Evolutionary conservation across 2,888 invertebrate genomes (phyloP), one percentile per base, ranked within the genome.

Genomic region (Fragum whitleyi): DNA sequence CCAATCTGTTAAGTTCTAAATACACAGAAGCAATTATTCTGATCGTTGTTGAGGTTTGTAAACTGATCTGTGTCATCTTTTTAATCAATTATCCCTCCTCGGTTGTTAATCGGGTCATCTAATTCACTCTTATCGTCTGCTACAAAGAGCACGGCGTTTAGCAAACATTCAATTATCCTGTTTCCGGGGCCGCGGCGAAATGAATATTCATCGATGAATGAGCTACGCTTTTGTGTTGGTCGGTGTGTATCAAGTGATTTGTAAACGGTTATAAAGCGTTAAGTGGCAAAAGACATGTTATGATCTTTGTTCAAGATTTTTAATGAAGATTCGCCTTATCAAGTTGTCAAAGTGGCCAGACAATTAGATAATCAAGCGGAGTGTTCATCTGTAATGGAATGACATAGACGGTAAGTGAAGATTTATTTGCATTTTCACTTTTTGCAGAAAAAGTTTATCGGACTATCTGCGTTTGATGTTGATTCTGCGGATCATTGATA

Each of bases 161-260:
- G 68, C 75, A 75, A 67, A 75, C 53, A 75, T 68, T 75, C 67
- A 76, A 77, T 78, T 82, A 80, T 78, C 78, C 85, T 32, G 29
- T 28, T 68, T 70, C 78, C 82, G 67, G 82, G 85, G 82, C 85
- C 75, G 65, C 47, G 39, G 55, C 29, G 39, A 69, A 81, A 85
- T 85, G 85, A 83, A 85, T 85, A 85, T 85, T 85, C 85, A 85
- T 85, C 78, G 74, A 57, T 76, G 81, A 83, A 78, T 79, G 81
- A 72, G 78, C 55, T 65, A 47, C 39, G 68, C 68, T 77, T 85
- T 85, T 81, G 82, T 82, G 79, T 85, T 73, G 75, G 71, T 68
- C 76, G 32, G 68, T 74, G 85, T 78, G 85, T 82, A 85, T 85
- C 83, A 83, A 85, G 72, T 79, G 85, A 83, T 83, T 79, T 83